A percentile compares a stretch with the other conserved stretches of the same genome.
These are phyloP conservation scores for Laspeyria flexula DNA, from an alignment of 2,888 invertebrate species.

Conservation along the genomic window DNA sequence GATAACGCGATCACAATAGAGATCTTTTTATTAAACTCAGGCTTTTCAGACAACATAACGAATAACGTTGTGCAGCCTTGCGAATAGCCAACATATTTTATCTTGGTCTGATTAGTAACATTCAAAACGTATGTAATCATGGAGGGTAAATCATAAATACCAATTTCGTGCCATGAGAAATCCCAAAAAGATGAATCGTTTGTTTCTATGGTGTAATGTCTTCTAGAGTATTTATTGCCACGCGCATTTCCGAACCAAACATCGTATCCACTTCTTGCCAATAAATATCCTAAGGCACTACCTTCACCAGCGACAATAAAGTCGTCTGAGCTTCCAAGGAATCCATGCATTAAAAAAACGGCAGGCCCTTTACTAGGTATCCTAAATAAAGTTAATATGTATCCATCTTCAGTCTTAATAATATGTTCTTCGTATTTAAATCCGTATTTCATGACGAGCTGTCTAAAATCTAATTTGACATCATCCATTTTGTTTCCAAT, in stretches of 20 bases:
- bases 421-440: conserved; percentile 55
- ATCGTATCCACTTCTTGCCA: conserved; percentile 88
- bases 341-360: conserved; percentile 72
- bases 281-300: conserved; percentile 68
- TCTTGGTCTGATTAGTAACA: conserved; percentile 75
- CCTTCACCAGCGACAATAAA: conserved; percentile 64
- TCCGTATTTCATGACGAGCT: conserved; percentile 62
- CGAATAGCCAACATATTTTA: conserved; percentile 83
- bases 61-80: not conserved
- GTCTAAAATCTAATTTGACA: conserved; percentile 45
- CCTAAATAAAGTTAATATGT: conserved; percentile 58
- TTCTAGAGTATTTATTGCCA: conserved; percentile 88
- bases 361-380: conserved; percentile 60
- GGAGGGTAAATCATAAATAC: conserved; percentile 90
- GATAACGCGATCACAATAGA: not conserved
- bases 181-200: conserved; percentile 85
- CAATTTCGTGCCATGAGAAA: conserved; percentile 94
- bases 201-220: conserved; percentile 75
- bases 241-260: conserved; percentile 93
- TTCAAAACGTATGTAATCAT: conserved; percentile 90
- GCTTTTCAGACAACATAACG: not conserved
- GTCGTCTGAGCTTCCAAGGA: conserved; percentile 70
- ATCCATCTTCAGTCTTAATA: conserved; percentile 64
- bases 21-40: not conserved
- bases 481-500: conserved; percentile 54